phyloP scores from a whole-genome alignment of 2,888 invertebrate species.

The Oasisia sp. region DNA sequence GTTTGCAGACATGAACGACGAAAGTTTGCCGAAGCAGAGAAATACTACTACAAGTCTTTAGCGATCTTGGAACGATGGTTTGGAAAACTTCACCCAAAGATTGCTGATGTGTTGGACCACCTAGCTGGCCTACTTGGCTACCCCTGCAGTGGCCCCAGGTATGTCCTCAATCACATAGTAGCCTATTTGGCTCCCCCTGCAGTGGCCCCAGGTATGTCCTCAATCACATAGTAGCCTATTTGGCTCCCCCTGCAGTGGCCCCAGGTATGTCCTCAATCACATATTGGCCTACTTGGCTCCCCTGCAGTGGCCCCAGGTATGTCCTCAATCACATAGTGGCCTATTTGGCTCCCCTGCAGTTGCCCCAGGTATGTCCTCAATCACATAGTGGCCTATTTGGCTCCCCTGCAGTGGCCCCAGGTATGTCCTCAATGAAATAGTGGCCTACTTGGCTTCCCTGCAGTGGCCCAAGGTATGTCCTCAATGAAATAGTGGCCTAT shows the following conservation, averaged over 20 bases:
- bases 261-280: slow-evolving; percentile 46
- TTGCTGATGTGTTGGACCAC: slow-evolving; percentile 53
- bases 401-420: slow-evolving; percentile 27
- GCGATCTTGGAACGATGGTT: slow-evolving; percentile 52
- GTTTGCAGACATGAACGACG: slow-evolving; percentile 45
- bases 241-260: slow-evolving; percentile 26
- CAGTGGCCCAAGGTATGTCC: slow-evolving; percentile 30
- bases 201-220: slow-evolving; percentile 42
- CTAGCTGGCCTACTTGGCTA: slow-evolving; percentile 46
- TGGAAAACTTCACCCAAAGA: slow-evolving; percentile 54
- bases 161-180: slow-evolving; percentile 46
- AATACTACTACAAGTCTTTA: slow-evolving; percentile 48
- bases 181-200: slow-evolving; percentile 36
- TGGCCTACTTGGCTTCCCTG: slow-evolving; percentile 37
- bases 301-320: slow-evolving; percentile 29
- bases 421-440: slow-evolving; percentile 49
- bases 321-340: slow-evolving; percentile 47
- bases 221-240: slow-evolving; percentile 48
- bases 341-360: slow-evolving; percentile 36
- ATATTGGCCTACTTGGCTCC: slow-evolving; percentile 44
- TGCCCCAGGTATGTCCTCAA: slow-evolving; percentile 43
- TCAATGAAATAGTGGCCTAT: slow-evolving; percentile 48
- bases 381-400: slow-evolving; percentile 47
- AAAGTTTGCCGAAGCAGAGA: slow-evolving; percentile 52
- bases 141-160: slow-evolving; percentile 30